phyloP scores from a whole-genome alignment of 2,888 invertebrate species.

The Lingula anatina region DNA sequence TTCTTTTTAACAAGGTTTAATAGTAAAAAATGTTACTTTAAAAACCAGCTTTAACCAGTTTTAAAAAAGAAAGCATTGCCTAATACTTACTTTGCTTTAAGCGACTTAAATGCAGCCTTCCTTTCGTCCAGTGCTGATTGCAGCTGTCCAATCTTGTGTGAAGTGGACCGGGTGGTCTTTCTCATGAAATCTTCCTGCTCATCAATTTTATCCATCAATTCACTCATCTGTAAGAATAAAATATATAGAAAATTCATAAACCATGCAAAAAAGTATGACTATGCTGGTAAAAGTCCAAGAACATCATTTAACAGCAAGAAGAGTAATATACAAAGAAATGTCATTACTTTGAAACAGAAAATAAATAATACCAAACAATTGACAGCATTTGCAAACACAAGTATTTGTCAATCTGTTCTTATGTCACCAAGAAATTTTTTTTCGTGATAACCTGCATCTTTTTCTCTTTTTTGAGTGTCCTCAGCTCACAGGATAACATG shows the following conservation, averaged over 20 bases:
- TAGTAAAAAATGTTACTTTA: too few species aligned
- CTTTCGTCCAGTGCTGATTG: slow-evolving; percentile 47
- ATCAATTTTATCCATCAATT: slow-evolving; percentile 42
- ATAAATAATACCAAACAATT: too few species aligned
- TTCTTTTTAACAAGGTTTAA: too few species aligned
- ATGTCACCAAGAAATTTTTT: too few species aligned
- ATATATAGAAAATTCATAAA: background rate
- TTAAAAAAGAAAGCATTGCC: background rate
- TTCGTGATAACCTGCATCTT: slow-evolving; percentile 35
- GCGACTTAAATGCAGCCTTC: slow-evolving; percentile 44
- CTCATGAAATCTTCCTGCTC: slow-evolving; percentile 39
- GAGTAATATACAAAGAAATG: too few species aligned
- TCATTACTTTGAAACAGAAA: too few species aligned
- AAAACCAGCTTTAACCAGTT: too few species aligned
- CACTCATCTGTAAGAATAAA: slow-evolving; percentile 28
- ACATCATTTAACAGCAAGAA: too few species aligned
- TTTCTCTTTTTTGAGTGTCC: slow-evolving; percentile 34
- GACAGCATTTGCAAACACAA: too few species aligned
- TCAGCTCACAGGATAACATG: slow-evolving; percentile 39
- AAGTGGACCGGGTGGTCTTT: slow-evolving; percentile 35
- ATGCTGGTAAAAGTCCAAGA: too few species aligned
- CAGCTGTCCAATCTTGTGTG: slow-evolving; percentile 37
- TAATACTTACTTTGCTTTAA: slow-evolving; percentile 44
- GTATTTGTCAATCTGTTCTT: too few species aligned
- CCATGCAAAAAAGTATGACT: background rate